Evolutionary conservation across 2,797 vertebrate species (phyloP), one percentile per base, ranked within the genome.

Genomic region (Sebastolobus alascanus): DNA sequence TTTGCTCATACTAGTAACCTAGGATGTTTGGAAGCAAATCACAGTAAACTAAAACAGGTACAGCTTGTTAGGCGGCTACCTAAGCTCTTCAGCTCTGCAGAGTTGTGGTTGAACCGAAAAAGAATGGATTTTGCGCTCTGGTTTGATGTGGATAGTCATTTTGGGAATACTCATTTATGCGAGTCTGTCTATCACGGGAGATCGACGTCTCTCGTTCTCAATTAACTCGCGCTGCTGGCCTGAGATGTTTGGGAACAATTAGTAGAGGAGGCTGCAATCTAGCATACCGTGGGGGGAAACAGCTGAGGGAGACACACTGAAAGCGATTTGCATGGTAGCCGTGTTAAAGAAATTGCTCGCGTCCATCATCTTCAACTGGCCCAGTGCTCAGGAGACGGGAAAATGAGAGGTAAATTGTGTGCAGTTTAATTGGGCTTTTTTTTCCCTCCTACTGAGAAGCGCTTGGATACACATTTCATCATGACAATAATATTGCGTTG

Each of bases 161-260:
- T 70, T 66, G 78, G 69, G 87, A 87, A 77, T 79, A 77, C 52
- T 85, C 77, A 83, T 91, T 89, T 82, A 77, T 84, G 64, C 84
- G 27, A 60, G 69, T 27, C 77, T 74, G 68, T 86, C 73, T 82
- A 87, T 93, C 88, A 76, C 20, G 71, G 82, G 90, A 91, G 89
- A 92, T 92, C 81, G 84, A 74, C 77, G 35, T 82, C 84, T 86
- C 89, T 87, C 60, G 40, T 80, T 88, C 87, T 86, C 90, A 91
- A 90, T 94, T 91, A 94, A 83, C 87, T 87, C 0, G 14, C 66
- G n/a, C 77, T 84, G 82, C 68, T 79, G 71, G 87, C 80, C 70
- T 68, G 79, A 90, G 84, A 89, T 92, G 84, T 92, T 91, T 83
- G 87, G 87, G 87, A 90, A 93, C 87, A 94, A 94, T 94, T 93